These are phyloP conservation scores for Sebastes iracundus DNA, from an alignment of 2,797 vertebrate species.

Conservation along the genomic window DNA sequence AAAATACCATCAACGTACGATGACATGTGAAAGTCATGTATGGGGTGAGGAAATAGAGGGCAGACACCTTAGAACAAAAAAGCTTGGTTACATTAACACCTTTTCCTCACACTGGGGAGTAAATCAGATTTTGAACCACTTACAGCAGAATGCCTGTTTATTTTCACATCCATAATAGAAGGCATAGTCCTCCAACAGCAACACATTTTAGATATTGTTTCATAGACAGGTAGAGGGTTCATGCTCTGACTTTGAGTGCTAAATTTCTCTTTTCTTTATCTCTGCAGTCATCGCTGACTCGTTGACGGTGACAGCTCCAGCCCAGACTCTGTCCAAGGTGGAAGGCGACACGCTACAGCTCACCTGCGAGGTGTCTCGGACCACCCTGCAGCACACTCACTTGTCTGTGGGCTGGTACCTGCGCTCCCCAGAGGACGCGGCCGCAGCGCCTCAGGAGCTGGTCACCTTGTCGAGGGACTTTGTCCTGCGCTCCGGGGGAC, in stretches of 20 bases:
- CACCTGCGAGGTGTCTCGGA: slow-evolving; percentile 90
- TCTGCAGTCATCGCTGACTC: slow-evolving; percentile 93
- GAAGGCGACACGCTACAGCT: slow-evolving; percentile 93
- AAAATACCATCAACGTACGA: slow-evolving; percentile 37
- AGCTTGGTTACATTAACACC: slow-evolving; percentile 32
- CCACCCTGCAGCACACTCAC: slow-evolving; percentile 92
- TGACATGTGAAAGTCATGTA: slow-evolving; percentile 54
- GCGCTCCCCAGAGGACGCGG: slow-evolving; percentile 82
- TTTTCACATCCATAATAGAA: slow-evolving; percentile 19
- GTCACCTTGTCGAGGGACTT: slow-evolving; percentile 93
- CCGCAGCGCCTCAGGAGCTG: slow-evolving; percentile 84
- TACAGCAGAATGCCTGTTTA: slow-evolving; percentile 21
- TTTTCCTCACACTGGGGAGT: slow-evolving; percentile 20
- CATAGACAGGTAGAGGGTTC: not conserved
- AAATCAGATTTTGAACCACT: slow-evolving; percentile 37
- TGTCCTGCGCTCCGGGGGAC: slow-evolving; percentile 86
- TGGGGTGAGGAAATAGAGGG: slow-evolving; percentile 50
- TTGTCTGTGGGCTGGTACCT: slow-evolving; percentile 93
- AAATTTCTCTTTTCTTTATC: not conserved
- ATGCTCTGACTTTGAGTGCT: too few species aligned
- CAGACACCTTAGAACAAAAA: slow-evolving; percentile 36
- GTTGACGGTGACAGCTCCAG: slow-evolving; percentile 83
- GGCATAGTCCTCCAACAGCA: not conserved
- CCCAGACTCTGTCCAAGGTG: slow-evolving; percentile 92
- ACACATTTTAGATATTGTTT: not conserved